Percentiles rank a stretch among this genome's conserved stretches.
phyloP scores from a whole-genome alignment of 2,113 vertebrate species.

The Reinhardtius hippoglossoides region DNA sequence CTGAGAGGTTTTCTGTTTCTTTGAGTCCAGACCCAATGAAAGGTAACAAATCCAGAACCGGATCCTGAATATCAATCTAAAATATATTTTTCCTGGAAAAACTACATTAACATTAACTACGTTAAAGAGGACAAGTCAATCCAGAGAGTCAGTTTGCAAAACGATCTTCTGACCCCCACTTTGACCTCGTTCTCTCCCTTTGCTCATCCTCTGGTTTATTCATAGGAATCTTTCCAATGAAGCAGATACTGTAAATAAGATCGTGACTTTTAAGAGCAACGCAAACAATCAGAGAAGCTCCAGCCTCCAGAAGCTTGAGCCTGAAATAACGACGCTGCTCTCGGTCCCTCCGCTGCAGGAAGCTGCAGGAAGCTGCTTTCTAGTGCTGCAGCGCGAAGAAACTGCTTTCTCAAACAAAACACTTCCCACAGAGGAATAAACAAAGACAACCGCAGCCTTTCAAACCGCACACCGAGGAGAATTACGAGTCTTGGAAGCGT shows the following conservation, averaged over 20 bases:
- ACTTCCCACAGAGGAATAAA: slow-evolving; percentile 64
- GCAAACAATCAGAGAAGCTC: background rate
- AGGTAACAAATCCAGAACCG: too few relatives aligned
- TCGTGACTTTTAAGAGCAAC: background rate
- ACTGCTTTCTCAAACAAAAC: slow-evolving; percentile 60
- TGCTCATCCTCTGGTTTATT: background rate
- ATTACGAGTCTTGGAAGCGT: slow-evolving; percentile 7
- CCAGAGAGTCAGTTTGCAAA: too few relatives aligned
- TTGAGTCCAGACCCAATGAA: too few relatives aligned
- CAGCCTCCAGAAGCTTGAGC: slow-evolving; percentile 16
- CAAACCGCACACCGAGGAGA: slow-evolving; percentile 33
- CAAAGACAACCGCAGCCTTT: slow-evolving; percentile 49
- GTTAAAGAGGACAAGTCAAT: too few relatives aligned
- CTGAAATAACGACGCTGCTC: slow-evolving; percentile 46
- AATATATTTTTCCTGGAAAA: too few relatives aligned
- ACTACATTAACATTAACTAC: too few relatives aligned
- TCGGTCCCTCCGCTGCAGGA: background rate
- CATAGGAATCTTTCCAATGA: background rate
- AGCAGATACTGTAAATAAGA: background rate
- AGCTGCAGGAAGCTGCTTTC: slow-evolving; percentile 29
- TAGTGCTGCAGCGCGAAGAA: slow-evolving; percentile 39
- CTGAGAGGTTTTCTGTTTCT: too few relatives aligned
- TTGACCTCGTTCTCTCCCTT: too few relatives aligned
- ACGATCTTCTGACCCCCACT: too few relatives aligned
- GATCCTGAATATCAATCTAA: too few relatives aligned